Evolutionary conservation across 2,797 vertebrate species (phyloP), one percentile per base, ranked within the genome.

Genomic region (Ambastaia sidthimunki): DNA sequence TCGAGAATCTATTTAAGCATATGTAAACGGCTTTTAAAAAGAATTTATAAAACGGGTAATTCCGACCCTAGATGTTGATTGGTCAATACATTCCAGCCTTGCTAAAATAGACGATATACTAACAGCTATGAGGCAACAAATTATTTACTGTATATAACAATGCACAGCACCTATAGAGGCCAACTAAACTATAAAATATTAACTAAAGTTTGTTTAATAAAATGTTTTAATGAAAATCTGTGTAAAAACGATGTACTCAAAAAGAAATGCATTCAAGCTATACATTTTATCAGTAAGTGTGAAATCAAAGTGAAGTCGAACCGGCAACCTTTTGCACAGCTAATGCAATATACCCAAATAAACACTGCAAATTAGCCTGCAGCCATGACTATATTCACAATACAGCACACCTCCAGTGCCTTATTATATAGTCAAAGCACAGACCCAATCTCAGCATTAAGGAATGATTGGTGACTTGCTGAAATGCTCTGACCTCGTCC

Each of bases 401-500:
- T n/a, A n/a, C 90, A 89, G 91, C 91, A 89, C 21, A 59, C 41
- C 41, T 44, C 10, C 9, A 11, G 41, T 11, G 10, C 10, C 41
- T 23, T 59, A 25, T 25, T 23, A 21, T 19, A 23, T 25, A 59
- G 21, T 59, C 21, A 59, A 57, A 57, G 19, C 55, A 57, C 55
- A 11, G 10, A 66, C 65, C 31, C 19, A 23, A 18, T 90, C 21
- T 72, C 76, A 41, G 55, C 76, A 47, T 82, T 28, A 74, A 25
- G 9, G 63, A 80, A 67, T 71, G 82, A 84, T 63, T 50, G 76
- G 70, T 69, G 74, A n/a, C 70, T 62, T 57, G 25, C 57, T 78
- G 65, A 76, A 72, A 74, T 52, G 68, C 76, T 88, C 88, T 93
- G 77, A 85, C 80, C 85, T 89, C 83, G 88, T 86, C 87, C 85